A percentile compares a stretch with the other conserved stretches of the same genome.
These are phyloP conservation scores for Andrena cerasifolii DNA, from an alignment of 1,140 invertebrate species.

Conservation along the genomic window DNA sequence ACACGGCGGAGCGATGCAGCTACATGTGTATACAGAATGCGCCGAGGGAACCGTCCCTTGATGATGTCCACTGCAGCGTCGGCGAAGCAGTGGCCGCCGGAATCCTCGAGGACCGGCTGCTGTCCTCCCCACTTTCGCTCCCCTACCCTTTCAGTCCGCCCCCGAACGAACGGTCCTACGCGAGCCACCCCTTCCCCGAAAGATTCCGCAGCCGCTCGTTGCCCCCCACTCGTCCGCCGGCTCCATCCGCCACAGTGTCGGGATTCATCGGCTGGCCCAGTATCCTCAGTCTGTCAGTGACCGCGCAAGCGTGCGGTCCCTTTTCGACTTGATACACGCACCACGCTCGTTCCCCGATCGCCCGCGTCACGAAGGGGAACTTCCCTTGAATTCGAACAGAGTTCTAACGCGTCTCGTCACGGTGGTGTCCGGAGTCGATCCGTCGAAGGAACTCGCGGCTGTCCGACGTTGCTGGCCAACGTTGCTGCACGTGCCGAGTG, in stretches of 20 bases:
- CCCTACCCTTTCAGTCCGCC: slow-evolving; percentile 41
- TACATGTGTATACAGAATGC: too few species aligned
- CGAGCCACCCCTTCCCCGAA: slow-evolving; percentile 57
- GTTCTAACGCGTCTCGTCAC: neutral
- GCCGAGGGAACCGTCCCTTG: slow-evolving; percentile 34
- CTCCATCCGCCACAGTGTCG: slow-evolving; percentile 60
- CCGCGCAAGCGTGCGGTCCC: slow-evolving; percentile 77
- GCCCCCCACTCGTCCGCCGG: slow-evolving; percentile 32
- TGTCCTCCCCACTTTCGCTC: slow-evolving; percentile 54
- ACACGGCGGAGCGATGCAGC: neutral
- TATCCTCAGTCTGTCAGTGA: slow-evolving; percentile 76
- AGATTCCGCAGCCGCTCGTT: slow-evolving; percentile 52
- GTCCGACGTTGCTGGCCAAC: slow-evolving; percentile 42
- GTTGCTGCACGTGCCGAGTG: slow-evolving; percentile 23
- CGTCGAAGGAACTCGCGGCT: neutral
- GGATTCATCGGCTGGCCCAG: slow-evolving; percentile 70
- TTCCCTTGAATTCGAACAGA: neutral
- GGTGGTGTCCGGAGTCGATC: neutral
- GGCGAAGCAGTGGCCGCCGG: slow-evolving; percentile 70
- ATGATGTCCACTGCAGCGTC: slow-evolving; percentile 73
- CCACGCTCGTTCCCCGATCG: too few species aligned
- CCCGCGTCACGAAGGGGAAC: neutral
- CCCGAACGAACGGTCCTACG: slow-evolving; percentile 60
- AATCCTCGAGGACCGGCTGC: slow-evolving; percentile 78
- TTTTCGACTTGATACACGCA: neutral